Conservation (phyloP, 2,113 vertebrate species). For the Dendrocopos noguchii region DNA sequence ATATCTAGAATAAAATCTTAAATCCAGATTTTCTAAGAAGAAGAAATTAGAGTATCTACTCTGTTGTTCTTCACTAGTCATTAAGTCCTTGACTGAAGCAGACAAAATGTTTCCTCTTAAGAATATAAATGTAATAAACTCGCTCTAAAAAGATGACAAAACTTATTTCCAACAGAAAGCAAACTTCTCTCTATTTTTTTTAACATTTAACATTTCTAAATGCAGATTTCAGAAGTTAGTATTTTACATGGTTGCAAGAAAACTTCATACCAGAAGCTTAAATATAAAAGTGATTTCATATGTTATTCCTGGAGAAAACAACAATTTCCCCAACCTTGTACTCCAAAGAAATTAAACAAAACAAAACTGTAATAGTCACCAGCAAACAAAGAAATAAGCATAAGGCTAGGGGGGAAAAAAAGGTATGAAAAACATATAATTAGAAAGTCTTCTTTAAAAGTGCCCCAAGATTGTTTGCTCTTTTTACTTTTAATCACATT, state of each 20-base stretch:
- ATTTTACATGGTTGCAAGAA: not conserved
- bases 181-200: not conserved
- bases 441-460: not conserved
- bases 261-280: not conserved
- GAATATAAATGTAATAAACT: not conserved
- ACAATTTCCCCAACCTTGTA: fast-evolving
- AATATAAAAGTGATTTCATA: not conserved
- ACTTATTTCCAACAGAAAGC: not conserved
- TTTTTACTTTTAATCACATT: not conserved
- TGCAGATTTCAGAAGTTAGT: not conserved
- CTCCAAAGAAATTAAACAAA: not conserved
- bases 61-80: not conserved
- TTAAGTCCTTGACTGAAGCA: not conserved
- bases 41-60: not conserved
- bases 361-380: too few relatives aligned
- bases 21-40: not conserved
- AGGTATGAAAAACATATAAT: not conserved
- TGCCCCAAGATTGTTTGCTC: fast-evolving
- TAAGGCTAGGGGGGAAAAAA: not conserved
- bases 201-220: not conserved
- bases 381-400: not conserved
- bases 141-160: not conserved
- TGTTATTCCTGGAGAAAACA: not conserved
- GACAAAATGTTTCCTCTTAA: not conserved
- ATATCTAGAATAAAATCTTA: not conserved